Base-by-base conservation (phyloP, 1,140 invertebrate species). In the Chionoecetes opilio region DNA sequence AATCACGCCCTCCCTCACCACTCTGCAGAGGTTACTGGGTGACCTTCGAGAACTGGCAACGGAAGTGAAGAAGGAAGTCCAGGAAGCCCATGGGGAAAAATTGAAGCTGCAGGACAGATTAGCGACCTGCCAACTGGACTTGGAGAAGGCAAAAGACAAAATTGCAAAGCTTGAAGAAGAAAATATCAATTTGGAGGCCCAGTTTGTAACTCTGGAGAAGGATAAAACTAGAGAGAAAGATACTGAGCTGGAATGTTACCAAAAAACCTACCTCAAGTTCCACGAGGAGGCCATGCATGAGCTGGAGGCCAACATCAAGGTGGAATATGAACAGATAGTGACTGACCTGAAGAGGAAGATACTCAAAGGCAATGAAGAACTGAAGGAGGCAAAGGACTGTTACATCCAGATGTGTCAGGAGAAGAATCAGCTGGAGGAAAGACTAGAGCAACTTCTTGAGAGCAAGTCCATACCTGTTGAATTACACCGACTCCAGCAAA, bases 221-320 rank as follows among this genome's bases (percentile, higher is more conserved):
- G 63, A 96, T 32, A 91, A 95, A 35, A 87, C 87, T 8, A 63
- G 63, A 37, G 95, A 96, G 29, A 93, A 38, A 41, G 82, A 91
- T 35, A 26, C 35, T 29, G 94, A 94, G 17, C 37, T 96, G 53
- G 91, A 95, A 63, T 84, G 46, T 85, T 96, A 87, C 75, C 75
- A 93, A 37, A 84, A 75, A 63, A 96, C 93, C 0, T 96, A 95
- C 35, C 41, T 96, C 11, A 93, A 93, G 88, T 96, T 96, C 75
- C 95, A 96, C 63, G 94, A 96, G 75, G 94, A 96, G 3, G 95
- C 95, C n/a, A 92, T 96, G 46, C 89, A 84, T 31, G 94, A 95
- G 87, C 85, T 95, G 32, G 84, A 92, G 37, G 86, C 34, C 2
- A 94, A 89, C 21, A 75, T 93, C n/a, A 96, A 93, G 63, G 75